These are phyloP conservation scores for Crax fasciolata DNA, from an alignment of 2,797 vertebrate genomes.

Conservation along the genomic window DNA sequence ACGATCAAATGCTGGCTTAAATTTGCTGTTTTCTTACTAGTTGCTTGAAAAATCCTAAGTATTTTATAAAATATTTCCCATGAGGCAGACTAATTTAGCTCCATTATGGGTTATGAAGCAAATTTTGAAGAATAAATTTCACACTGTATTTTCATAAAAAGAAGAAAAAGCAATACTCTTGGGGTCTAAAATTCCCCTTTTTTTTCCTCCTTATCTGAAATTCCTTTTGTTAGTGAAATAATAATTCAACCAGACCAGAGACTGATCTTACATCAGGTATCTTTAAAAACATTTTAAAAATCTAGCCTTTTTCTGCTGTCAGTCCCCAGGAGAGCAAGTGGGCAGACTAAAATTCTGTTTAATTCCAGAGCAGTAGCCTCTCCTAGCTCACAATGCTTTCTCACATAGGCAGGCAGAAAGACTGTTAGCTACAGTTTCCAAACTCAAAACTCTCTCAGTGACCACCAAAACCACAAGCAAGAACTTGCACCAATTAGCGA, in stretches of 20 bases:
- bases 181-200: background rate
- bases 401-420: background rate
- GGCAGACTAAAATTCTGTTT: background rate
- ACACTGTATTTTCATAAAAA: background rate
- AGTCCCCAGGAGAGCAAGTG: background rate
- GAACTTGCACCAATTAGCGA: background rate
- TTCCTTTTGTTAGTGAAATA: conserved; percentile 11
- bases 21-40: background rate
- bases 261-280: background rate
- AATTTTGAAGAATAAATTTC: conserved; percentile 9
- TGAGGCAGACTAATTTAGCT: background rate
- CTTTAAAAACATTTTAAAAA: background rate
- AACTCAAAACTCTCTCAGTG: background rate
- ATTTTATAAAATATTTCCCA: conserved; percentile 22
- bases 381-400: background rate
- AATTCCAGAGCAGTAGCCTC: background rate
- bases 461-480: background rate
- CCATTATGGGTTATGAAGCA: background rate
- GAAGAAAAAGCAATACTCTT: background rate
- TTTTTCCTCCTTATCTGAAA: background rate
- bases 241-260: background rate
- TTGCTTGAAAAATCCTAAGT: background rate
- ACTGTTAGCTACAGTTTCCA: background rate
- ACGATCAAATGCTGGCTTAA: background rate
- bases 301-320: background rate